Percentiles rank a stretch among this genome's conserved stretches.
Evolutionary conservation across 2,113 vertebrate species (phyloP).

Genomic region (Rhodinocichla rosea): DNA sequence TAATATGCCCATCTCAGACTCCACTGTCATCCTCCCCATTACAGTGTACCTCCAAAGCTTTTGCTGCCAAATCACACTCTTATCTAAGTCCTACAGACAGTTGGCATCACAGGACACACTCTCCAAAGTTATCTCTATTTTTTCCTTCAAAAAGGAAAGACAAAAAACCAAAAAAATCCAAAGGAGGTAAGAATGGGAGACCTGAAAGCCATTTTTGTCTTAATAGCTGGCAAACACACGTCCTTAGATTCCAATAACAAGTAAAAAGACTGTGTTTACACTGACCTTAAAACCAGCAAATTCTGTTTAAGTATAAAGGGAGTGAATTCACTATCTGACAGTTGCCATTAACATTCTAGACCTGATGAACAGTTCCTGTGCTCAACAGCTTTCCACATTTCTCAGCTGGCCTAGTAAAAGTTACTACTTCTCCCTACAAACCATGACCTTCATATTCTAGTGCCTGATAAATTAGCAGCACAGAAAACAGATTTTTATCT

Average conservation of each 20-base stretch:
- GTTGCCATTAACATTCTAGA: background rate
- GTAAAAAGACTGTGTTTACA: background rate
- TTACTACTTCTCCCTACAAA: background rate
- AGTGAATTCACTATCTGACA: background rate
- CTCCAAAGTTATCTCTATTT: background rate
- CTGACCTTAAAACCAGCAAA: background rate
- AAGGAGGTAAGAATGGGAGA: background rate
- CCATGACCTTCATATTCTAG: background rate
- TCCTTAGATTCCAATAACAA: background rate
- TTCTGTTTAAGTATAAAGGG: background rate
- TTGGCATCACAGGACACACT: background rate
- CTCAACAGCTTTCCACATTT: background rate
- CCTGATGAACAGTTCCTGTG: background rate
- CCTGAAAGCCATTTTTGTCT: background rate
- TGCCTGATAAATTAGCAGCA: background rate
- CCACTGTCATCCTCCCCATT: too few relatives aligned
- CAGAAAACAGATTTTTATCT: background rate
- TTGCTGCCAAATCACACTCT: background rate
- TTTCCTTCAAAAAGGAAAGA: background rate
- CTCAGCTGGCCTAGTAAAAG: background rate
- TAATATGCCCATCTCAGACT: background rate
- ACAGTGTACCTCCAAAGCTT: background rate
- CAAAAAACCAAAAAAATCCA: background rate
- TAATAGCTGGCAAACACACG: background rate
- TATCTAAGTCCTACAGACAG: background rate